Evolutionary conservation across 2,113 vertebrate species (phyloP).

Genomic region (Smithornis capensis): DNA sequence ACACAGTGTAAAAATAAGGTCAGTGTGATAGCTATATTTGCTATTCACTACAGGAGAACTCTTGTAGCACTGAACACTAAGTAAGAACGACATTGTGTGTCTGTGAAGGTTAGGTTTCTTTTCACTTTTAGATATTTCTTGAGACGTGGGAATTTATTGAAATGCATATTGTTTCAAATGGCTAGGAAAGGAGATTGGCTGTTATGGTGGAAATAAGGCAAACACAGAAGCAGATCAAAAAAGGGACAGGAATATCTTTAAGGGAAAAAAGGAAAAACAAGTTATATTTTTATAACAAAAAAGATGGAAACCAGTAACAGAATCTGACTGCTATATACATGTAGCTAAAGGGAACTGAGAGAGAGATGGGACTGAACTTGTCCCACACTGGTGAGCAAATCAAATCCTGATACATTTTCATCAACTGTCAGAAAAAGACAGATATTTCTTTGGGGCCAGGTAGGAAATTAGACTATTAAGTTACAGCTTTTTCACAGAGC

Average conservation of each 20-base stretch:
- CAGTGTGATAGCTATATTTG: background rate
- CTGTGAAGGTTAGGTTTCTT: background rate
- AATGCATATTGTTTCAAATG: background rate
- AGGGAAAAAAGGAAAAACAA: background rate
- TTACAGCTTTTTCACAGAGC: slow-evolving; percentile 84
- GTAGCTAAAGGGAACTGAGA: background rate
- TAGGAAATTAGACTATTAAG: slow-evolving; percentile 97
- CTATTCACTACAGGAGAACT: background rate
- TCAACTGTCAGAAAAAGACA: slow-evolving; percentile 87
- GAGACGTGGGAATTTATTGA: background rate
- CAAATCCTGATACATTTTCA: slow-evolving; percentile 84
- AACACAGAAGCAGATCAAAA: background rate
- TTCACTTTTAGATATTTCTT: background rate
- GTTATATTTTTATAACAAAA: background rate
- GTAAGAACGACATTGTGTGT: background rate
- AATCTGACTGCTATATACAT: background rate
- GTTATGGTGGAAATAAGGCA: background rate
- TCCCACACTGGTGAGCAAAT: slow-evolving; percentile 80
- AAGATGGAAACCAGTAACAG: slow-evolving; percentile 4
- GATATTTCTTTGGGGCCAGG: slow-evolving; percentile 83
- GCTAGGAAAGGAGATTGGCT: background rate
- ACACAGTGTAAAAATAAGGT: background rate
- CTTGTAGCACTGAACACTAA: background rate
- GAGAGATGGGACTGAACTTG: slow-evolving; percentile 82
- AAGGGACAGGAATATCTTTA: background rate